phyloP scores from a whole-genome alignment of 1,140 invertebrate species.

The Amphibalanus amphitrite region DNA sequence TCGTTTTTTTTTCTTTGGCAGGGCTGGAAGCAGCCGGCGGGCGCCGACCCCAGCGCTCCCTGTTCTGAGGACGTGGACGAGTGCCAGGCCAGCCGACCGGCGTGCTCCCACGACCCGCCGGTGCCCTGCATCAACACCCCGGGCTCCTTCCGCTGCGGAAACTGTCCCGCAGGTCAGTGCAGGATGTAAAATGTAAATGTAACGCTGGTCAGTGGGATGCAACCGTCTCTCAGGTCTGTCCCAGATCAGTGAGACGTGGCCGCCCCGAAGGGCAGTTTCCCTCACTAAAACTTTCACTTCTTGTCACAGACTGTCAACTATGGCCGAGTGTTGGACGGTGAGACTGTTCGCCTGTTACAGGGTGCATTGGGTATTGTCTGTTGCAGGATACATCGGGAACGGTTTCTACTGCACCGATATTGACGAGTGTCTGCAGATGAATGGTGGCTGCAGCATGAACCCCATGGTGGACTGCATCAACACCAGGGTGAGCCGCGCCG shows the following conservation, averaged over 20 bases:
- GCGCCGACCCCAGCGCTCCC: constrained; percentile 31
- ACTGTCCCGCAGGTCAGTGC: constrained; percentile 48
- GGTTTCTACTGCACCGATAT: constrained; percentile 70
- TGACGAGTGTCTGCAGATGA: constrained; percentile 66
- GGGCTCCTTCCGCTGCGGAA: constrained; percentile 65
- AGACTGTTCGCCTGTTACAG: no score
- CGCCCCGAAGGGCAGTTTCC: no score
- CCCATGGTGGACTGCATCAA: constrained; percentile 73
- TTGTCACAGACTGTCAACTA: no score
- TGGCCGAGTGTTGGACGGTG: no score
- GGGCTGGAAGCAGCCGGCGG: constrained; percentile 62
- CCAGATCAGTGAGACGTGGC: no score
- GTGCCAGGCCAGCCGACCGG: constrained; percentile 41
- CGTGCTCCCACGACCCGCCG: constrained; percentile 58
- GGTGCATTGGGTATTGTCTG: constrained; percentile 2
- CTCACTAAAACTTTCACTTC: no score
- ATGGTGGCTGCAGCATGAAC: constrained; percentile 67
- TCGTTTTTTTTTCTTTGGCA: no score
- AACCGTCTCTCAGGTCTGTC: no score
- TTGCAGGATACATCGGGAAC: constrained; percentile 60
- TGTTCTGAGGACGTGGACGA: constrained; percentile 76
- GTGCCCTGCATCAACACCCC: constrained; percentile 72
- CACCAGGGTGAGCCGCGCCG: constrained; percentile 38
- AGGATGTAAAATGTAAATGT: constrained; percentile 5
- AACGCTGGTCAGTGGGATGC: no score